Evolutionary conservation across 2,888 invertebrate species (phyloP).

Genomic region (Nomada lathburiana): DNA sequence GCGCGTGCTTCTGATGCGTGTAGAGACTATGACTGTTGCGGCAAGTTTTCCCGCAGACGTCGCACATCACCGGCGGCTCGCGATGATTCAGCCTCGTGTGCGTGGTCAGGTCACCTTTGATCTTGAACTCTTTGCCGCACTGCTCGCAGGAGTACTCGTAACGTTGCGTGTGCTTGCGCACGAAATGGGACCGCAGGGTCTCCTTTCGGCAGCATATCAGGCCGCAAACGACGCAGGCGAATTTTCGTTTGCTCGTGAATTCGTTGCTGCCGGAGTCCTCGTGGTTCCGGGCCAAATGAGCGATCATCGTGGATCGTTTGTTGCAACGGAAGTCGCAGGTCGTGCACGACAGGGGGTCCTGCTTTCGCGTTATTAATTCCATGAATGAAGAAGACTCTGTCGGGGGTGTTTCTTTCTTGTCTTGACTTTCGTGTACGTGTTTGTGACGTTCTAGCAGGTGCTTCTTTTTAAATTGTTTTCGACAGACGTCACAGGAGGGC

Average conservation of each 20-base stretch:
- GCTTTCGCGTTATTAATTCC: slow-evolving; percentile 25
- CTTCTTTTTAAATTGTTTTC: slow-evolving; percentile 43
- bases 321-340: slow-evolving; percentile 61
- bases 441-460: slow-evolving; percentile 34
- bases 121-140: slow-evolving; percentile 76
- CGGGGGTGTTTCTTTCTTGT: not conserved
- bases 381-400: not conserved
- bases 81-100: slow-evolving; percentile 70
- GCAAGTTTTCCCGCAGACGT: slow-evolving; percentile 69
- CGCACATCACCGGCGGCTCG: slow-evolving; percentile 70
- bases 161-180: slow-evolving; percentile 74
- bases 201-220: slow-evolving; percentile 64
- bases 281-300: slow-evolving; percentile 60
- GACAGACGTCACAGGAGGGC: slow-evolving; percentile 38
- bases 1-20: slow-evolving; percentile 67
- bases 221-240: slow-evolving; percentile 68
- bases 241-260: slow-evolving; percentile 56
- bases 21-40: slow-evolving; percentile 65
- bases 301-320: slow-evolving; percentile 59
- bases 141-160: slow-evolving; percentile 74
- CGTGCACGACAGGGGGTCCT: slow-evolving; percentile 43
- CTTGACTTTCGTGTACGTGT: slow-evolving; percentile 23
- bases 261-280: slow-evolving; percentile 21
- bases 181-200: slow-evolving; percentile 57
- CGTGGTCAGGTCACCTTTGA: slow-evolving; percentile 73